Percentiles rank a stretch among this genome's conserved stretches.
Conservation (phyloP, 2,113 vertebrate genomes). For the Ciconia maguari region DNA sequence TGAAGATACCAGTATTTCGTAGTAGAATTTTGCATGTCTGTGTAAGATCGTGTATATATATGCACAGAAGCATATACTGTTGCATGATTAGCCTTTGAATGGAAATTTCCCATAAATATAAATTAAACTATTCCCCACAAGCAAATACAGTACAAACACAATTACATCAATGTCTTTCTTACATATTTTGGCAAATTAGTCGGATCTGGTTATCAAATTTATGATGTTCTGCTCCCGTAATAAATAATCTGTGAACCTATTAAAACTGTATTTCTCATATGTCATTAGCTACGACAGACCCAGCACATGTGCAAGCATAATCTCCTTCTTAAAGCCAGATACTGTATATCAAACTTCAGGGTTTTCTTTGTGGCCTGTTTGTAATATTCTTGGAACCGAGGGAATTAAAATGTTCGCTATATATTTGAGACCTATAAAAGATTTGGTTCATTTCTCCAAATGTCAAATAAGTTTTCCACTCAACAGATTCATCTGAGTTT, state of each 20-base stretch:
- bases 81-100: background rate
- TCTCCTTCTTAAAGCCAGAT: conserved; percentile 31
- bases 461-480: background rate
- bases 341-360: background rate
- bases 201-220: conserved; percentile 48
- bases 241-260: conserved; percentile 28
- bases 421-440: background rate
- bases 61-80: background rate
- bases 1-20: background rate
- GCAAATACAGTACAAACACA: background rate
- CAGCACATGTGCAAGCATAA: conserved; percentile 15
- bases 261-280: conserved; percentile 34
- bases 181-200: conserved; percentile 43
- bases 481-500: background rate
- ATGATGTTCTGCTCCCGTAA: conserved; percentile 1
- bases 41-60: background rate
- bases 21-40: background rate
- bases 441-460: background rate
- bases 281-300: background rate
- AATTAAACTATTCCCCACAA: conserved; percentile 7
- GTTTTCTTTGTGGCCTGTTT: background rate
- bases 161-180: conserved; percentile 27
- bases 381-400: background rate
- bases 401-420: background rate
- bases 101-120: conserved; percentile 25